Evolutionary conservation across 2,888 invertebrate species (phyloP), one percentile per base, ranked within the genome.

Genomic region (Caenorhabditis sulstoni): DNA sequence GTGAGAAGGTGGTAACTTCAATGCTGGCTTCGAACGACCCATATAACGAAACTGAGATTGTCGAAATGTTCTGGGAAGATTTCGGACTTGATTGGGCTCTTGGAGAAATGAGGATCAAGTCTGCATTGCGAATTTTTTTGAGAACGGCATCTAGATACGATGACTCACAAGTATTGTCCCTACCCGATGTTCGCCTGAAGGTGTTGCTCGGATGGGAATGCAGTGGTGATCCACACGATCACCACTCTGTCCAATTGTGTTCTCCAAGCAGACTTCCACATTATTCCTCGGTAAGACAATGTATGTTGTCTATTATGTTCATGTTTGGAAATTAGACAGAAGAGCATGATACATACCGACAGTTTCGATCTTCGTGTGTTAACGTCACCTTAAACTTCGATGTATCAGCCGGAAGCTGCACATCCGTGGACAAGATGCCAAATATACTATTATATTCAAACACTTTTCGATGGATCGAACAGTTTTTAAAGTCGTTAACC

Each of bases 61-160:
- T 99, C 95, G 98, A 99, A 91, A 93, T 97, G 81, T 95, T 95
- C 0, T 99, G 98, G 97, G 94, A 94, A 45, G 94, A 95, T 86
- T 93, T 97, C 3, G 94, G 95, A 39, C 94, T 99, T 90, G 96
- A 98, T 88, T 98, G 98, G 97, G 96, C 96, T 0, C 95, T 96
- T 91, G 96, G 83, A 37, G 85, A 87, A 79, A 85, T 86, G 68
- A 88, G 90, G 20, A 89, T 96, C 88, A 95, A 96, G 89, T 97
- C 97, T 2, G 95, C 97, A 90, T 92, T 99, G 76, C 95, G 96
- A 91, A 95, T 98, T 86, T 96, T 94, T 89, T 96, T 97, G 1
- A 93, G 97, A 73, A 99, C 98, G 0, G 98, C 98, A 0, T 97
- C 97, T 78, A 97, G 99, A 91, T 99, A 99, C 92, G 98, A 99